phyloP scores from a whole-genome alignment of 2,797 vertebrate species.

The Takifugu rubripes region DNA sequence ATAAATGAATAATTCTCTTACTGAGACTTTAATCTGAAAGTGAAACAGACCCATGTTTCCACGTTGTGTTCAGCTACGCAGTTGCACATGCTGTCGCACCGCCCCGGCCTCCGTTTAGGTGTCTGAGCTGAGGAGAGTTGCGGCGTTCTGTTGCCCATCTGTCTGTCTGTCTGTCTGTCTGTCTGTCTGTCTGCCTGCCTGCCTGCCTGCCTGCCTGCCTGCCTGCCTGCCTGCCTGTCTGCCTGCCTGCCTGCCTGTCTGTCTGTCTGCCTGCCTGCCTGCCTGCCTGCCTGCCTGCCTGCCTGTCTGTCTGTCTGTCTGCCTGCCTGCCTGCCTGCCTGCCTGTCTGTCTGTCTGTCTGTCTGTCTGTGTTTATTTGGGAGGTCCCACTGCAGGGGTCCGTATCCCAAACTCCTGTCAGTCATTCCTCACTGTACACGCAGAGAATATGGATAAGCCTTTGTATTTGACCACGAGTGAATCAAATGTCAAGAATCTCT shows the following conservation, averaged over 20 bases:
- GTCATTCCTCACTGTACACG: constrained; percentile 47
- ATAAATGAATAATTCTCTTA: constrained; percentile 30
- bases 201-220: too few species aligned
- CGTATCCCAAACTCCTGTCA: constrained; percentile 40
- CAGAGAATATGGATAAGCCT: constrained; percentile 31
- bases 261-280: neutral
- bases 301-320: too few species aligned
- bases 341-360: neutral
- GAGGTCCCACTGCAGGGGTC: constrained; percentile 59
- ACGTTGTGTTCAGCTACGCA: too few species aligned
- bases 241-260: too few species aligned
- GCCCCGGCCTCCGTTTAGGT: constrained; percentile 19
- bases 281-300: too few species aligned
- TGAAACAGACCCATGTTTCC: neutral
- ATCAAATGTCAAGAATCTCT: constrained; percentile 42
- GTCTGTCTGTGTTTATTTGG: constrained; percentile 35
- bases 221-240: too few species aligned
- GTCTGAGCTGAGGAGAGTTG: constrained; percentile 13
- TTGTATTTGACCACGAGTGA: constrained; percentile 42
- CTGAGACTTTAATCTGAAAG: neutral
- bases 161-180: constrained; percentile 33
- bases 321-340: too few species aligned
- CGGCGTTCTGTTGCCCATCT: constrained; percentile 46
- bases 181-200: too few species aligned
- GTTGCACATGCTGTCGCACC: neutral